Evolutionary conservation across 2,113 vertebrate species (phyloP), one percentile per base, ranked within the genome.

Genomic region (Thalassarche chlororhynchos): DNA sequence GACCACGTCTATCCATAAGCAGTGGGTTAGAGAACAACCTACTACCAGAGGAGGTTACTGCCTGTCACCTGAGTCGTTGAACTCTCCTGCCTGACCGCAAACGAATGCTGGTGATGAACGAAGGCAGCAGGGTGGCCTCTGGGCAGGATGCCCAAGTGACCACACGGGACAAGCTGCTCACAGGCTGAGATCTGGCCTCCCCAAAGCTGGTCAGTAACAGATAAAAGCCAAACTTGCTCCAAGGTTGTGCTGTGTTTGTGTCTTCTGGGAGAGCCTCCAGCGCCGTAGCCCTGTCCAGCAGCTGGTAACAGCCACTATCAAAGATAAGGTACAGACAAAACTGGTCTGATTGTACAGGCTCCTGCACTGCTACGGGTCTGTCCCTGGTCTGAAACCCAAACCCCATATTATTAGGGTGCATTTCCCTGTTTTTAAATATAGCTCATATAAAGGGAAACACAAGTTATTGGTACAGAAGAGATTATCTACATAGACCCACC

Each of bases 91-190:
- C 60, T 11, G 32, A 23, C 11, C 10, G 17, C 51, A 66, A 3
- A 40, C 3, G 3, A 54, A 19, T 4, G 5, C 25, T 8, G 58
- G 29, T 16, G 86, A 57, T 26, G 51, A 65, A 5, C 0, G 0
- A 18, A 34, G 62, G 87, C 26, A 65, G n/a, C 1, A 1, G 51
- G 78, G 72, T 58, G 74, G 49, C 24, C 64, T 32, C 78, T 13
- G 54, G 70, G 61, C 49, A 78, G 40, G 80, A 28, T 4, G 44
- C 26, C 36, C 38, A n/a, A 12, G 31, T 5, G n/a, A 12, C 51
- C 36, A 8, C 36, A 38, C 0, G 1, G 28, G 34, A 75, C 52
- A 25, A 32, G 80, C 44, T 34, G 32, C 65, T 62, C 86, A 9
- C 47, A 40, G 58, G 54, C 60, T 42, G 12, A 26, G 51, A 75